phyloP scores from a whole-genome alignment of 1,140 invertebrate species.

The Charaxes varanes region DNA sequence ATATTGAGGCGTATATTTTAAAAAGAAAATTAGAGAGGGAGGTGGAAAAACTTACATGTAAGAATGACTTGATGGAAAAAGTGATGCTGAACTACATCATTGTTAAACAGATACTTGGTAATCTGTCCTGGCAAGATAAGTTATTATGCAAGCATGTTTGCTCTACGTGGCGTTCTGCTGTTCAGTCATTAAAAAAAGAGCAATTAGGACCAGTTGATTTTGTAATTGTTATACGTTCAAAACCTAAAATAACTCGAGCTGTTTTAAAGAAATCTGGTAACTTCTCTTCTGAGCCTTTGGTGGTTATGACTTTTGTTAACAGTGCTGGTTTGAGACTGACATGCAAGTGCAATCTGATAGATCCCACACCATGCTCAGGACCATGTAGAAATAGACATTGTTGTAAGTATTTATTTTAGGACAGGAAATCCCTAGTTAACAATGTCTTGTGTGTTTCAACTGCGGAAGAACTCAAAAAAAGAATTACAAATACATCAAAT shows the following conservation, averaged over 20 bases:
- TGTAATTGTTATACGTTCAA: slow-evolving; percentile 30
- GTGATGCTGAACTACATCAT: slow-evolving; percentile 65
- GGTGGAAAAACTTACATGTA: slow-evolving; percentile 27
- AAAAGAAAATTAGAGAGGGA: slow-evolving; percentile 34
- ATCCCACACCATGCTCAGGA: slow-evolving; percentile 34
- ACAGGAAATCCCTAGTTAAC: too few relatives aligned
- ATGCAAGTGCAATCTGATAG: slow-evolving; percentile 35
- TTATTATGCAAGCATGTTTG: slow-evolving; percentile 51
- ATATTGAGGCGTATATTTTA: slow-evolving; percentile 44
- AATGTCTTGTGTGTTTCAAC: too few relatives aligned
- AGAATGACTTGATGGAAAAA: slow-evolving; percentile 37
- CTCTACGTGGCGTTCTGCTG: slow-evolving; percentile 52
- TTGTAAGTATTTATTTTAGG: slow-evolving; percentile 40
- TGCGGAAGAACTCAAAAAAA: too few relatives aligned
- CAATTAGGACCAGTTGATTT: slow-evolving; percentile 47
- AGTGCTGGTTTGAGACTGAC: slow-evolving; percentile 26
- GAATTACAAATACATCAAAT: too few relatives aligned
- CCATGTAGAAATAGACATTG: slow-evolving; percentile 49
- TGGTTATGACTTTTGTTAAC: slow-evolving; percentile 53
- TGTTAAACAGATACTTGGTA: slow-evolving; percentile 57
- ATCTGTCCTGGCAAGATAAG: slow-evolving; percentile 61
- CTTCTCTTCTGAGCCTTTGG: slow-evolving; percentile 46
- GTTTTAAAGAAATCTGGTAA: slow-evolving; percentile 36
- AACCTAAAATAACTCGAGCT: slow-evolving; percentile 17
- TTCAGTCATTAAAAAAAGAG: slow-evolving; percentile 41